A percentile compares a stretch with the other conserved stretches of the same genome.
Conservation (phyloP, 2,888 invertebrate species). For the Tryphoninae sp. region DNA sequence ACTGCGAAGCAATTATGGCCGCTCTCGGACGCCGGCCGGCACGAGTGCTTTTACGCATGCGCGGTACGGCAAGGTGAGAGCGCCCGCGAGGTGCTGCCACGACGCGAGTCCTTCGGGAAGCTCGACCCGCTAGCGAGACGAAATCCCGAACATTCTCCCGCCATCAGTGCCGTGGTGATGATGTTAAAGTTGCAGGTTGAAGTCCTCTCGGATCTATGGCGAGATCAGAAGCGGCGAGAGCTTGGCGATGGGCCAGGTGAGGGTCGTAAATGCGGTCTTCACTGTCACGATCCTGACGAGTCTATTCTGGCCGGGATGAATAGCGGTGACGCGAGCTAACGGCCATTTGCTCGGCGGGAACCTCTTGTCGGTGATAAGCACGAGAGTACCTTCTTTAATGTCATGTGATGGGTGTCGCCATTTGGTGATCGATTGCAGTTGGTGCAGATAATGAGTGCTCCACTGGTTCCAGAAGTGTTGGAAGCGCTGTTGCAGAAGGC, state of each 20-base stretch:
- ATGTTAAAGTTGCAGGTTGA: background rate
- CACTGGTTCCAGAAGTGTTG: slow-evolving; percentile 15
- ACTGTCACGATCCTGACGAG: background rate
- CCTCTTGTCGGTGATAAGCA: slow-evolving; percentile 4
- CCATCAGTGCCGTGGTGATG: background rate
- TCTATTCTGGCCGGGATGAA: background rate
- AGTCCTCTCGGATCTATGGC: background rate
- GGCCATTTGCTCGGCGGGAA: slow-evolving; percentile 8
- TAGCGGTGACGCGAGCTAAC: no score
- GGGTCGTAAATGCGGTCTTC: background rate
- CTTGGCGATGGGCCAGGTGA: slow-evolving; percentile 16
- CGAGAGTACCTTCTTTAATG: slow-evolving; percentile 9
- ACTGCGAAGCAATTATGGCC: no score
- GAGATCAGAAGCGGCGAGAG: background rate
- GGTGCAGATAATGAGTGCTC: background rate
- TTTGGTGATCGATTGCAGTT: slow-evolving; percentile 15
- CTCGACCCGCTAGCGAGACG: no score
- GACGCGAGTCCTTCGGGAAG: no score
- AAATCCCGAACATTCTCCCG: no score
- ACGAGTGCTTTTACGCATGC: no score
- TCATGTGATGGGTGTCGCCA: slow-evolving; percentile 31
- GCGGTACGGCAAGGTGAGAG: no score
- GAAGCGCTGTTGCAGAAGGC: slow-evolving; percentile 55
- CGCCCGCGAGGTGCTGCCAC: no score
- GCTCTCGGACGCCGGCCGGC: no score